phyloP scores from a whole-genome alignment of 2,113 vertebrate species.

The Dissostichus mawsoni region DNA sequence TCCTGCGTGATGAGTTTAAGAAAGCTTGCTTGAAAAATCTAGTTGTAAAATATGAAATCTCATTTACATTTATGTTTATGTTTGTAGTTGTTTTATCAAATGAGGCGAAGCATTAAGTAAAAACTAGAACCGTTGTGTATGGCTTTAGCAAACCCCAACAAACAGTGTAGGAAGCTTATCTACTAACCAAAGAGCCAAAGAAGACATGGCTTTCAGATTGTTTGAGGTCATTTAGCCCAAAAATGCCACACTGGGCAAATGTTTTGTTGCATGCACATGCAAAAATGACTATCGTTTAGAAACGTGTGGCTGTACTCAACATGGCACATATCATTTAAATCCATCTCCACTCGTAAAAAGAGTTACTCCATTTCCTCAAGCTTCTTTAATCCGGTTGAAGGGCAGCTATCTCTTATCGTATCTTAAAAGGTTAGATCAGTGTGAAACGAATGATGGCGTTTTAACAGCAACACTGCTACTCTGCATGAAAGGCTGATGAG shows the following conservation, averaged over 20 bases:
- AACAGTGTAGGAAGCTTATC: slow-evolving; percentile 77
- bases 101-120: background rate
- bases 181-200: slow-evolving; percentile 53
- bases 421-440: slow-evolving; percentile 14
- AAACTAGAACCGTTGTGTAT: slow-evolving; percentile 23
- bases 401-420: slow-evolving; percentile 9
- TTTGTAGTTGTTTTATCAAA: background rate
- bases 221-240: slow-evolving; percentile 30
- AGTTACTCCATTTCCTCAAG: slow-evolving; percentile 20
- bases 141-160: slow-evolving; percentile 69
- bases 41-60: background rate
- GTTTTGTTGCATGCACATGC: background rate
- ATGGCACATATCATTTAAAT: slow-evolving; percentile 6
- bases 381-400: slow-evolving; percentile 24
- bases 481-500: background rate
- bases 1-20: slow-evolving; percentile 48
- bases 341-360: background rate
- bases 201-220: slow-evolving; percentile 55
- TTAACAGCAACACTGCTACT: slow-evolving; percentile 14
- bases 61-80: no score
- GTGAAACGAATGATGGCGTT: slow-evolving; percentile 28
- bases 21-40: slow-evolving; percentile 9
- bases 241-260: slow-evolving; percentile 28
- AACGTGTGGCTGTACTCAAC: slow-evolving; percentile 5
- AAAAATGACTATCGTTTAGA: background rate